A percentile compares a stretch with the other conserved stretches of the same genome.
Conservation (phyloP, 2,113 vertebrate genomes). For the Gorsachius goisagi region DNA sequence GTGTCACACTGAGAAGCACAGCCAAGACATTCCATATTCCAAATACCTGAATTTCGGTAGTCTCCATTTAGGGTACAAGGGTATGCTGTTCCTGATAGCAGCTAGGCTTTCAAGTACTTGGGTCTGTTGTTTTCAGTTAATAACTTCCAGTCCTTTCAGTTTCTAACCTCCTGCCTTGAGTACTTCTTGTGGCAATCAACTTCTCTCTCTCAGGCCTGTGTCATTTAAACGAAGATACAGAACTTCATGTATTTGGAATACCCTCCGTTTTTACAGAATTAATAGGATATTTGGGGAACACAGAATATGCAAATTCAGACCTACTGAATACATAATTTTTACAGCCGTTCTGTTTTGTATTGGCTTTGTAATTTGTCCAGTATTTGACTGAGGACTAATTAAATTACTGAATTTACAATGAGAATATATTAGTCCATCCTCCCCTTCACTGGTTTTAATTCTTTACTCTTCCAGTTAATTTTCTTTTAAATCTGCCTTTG, state of each 20-base stretch:
- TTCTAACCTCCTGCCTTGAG: not conserved
- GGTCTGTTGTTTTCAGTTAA: not conserved
- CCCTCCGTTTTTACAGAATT: not conserved
- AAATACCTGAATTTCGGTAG: not conserved
- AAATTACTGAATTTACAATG: constrained; percentile 28
- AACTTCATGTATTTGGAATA: not conserved
- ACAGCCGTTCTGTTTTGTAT: constrained; percentile 7
- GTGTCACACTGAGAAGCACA: not conserved
- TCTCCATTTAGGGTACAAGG: not conserved
- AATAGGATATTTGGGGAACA: not conserved
- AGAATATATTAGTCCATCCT: not conserved
- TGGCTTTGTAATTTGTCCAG: constrained; percentile 9
- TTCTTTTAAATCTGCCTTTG: constrained; percentile 11
- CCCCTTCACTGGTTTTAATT: constrained; percentile 24
- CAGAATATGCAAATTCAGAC: not conserved
- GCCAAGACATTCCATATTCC: not conserved
- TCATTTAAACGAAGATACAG: not conserved
- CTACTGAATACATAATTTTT: not conserved
- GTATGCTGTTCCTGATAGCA: not conserved
- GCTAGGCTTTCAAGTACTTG: not conserved
- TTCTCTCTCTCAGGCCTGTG: not conserved
- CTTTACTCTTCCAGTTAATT: constrained; percentile 15
- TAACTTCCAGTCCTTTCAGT: not conserved
- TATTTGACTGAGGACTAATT: constrained; percentile 19
- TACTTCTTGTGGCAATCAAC: not conserved